Evolutionary conservation across 1,140 invertebrate species (phyloP).

Genomic region (Drosophila repletoides): DNA sequence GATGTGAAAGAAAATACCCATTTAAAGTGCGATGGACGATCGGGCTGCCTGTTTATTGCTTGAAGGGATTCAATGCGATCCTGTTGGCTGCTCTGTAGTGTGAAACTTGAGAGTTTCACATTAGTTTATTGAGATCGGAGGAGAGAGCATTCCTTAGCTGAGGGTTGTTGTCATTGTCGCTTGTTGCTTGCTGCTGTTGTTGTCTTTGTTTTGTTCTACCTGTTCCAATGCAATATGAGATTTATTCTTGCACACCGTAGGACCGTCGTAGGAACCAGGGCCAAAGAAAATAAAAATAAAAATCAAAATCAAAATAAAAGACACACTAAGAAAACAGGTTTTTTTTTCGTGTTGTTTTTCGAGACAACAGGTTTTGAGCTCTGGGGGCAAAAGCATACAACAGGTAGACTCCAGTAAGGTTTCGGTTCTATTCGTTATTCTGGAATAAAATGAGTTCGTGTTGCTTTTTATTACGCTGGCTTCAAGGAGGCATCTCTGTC

Average conservation of each 20-base stretch:
- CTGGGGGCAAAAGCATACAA: conserved; percentile 60
- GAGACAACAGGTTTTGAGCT: conserved; percentile 61
- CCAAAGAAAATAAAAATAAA: conserved; percentile 54
- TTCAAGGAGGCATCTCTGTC: no score
- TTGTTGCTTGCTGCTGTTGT: no score
- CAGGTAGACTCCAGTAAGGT: conserved; percentile 36
- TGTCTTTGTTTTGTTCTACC: conserved; percentile 55
- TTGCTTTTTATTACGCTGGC: conserved; percentile 2
- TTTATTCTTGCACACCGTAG: conserved; percentile 62
- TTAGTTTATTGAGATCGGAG: no score
- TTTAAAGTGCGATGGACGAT: no score
- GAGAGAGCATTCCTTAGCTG: no score
- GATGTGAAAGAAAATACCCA: no score
- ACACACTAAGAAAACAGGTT: conserved; percentile 60
- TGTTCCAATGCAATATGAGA: conserved; percentile 72
- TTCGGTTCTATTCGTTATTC: conserved; percentile 57
- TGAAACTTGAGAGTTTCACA: no score
- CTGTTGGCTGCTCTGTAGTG: no score
- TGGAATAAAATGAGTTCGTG: conserved; percentile 39
- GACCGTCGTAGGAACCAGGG: no score
- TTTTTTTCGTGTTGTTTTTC: conserved; percentile 41
- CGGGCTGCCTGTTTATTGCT: no score
- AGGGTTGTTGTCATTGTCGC: no score
- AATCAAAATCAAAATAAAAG: conserved; percentile 60
- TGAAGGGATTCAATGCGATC: no score